phyloP scores from a whole-genome alignment of 2,797 vertebrate species.

The Melanogrammus aeglefinus region DNA sequence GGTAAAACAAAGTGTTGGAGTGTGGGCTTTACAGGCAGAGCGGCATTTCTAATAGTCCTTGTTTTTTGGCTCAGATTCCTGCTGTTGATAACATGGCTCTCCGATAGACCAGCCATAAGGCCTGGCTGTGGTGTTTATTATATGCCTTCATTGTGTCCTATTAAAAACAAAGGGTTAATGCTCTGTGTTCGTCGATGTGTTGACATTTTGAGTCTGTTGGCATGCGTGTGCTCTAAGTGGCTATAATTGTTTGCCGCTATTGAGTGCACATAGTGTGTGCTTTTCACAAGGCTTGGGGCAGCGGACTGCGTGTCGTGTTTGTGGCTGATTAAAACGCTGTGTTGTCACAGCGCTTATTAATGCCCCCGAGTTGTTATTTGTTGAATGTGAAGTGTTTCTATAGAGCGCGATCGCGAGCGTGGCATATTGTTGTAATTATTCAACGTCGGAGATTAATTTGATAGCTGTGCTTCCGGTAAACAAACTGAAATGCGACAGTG shows the following conservation, averaged over 20 bases:
- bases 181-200: background rate
- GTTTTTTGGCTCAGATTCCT: slow-evolving; percentile 26
- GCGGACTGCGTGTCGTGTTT: background rate
- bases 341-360: background rate
- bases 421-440: background rate
- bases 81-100: background rate
- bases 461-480: background rate
- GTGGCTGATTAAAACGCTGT: background rate
- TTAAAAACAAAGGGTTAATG: background rate
- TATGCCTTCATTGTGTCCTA: background rate
- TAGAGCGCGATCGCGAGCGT: background rate
- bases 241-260: background rate
- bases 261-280: background rate
- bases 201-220: background rate
- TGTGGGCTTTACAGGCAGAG: slow-evolving; percentile 48
- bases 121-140: slow-evolving; percentile 47
- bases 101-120: slow-evolving; percentile 27
- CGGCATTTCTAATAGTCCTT: slow-evolving; percentile 43
- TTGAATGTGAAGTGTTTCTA: background rate
- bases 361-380: background rate
- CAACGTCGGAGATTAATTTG: background rate
- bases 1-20: slow-evolving; percentile 55
- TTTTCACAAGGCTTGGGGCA: background rate
- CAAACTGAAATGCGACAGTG: background rate
- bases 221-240: background rate